These are phyloP conservation scores for Circaetus gallicus DNA, from an alignment of 2,113 vertebrate species.

Conservation along the genomic window DNA sequence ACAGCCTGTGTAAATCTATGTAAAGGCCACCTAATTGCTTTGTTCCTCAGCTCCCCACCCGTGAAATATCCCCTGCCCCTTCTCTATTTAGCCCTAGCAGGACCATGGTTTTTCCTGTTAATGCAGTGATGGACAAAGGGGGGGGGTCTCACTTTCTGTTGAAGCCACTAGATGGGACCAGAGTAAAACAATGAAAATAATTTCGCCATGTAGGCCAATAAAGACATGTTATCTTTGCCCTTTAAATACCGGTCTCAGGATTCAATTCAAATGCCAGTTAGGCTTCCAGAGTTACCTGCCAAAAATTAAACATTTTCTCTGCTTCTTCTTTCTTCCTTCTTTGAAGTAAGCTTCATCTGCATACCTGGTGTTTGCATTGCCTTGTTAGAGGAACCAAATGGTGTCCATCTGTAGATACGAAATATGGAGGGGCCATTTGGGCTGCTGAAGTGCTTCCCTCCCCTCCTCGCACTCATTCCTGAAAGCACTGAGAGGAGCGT, in stretches of 20 bases:
- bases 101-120: background rate
- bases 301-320: background rate
- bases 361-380: background rate
- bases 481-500: background rate
- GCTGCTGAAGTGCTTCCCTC: background rate
- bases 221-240: background rate
- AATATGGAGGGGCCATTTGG: background rate
- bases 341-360: background rate
- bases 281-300: background rate
- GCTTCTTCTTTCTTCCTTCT: background rate
- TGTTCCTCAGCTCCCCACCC: background rate
- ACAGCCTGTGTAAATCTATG: background rate
- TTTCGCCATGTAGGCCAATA: background rate
- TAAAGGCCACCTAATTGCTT: background rate
- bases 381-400: background rate
- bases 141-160: background rate
- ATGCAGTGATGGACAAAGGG: background rate
- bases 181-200: background rate
- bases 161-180: constrained; percentile 3
- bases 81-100: background rate
- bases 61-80: background rate
- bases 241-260: background rate
- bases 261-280: background rate
- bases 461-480: background rate
- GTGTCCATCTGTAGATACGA: background rate